Evolutionary conservation across 2,113 vertebrate species (phyloP), one percentile per base, ranked within the genome.

Genomic region (Rynchops niger): DNA sequence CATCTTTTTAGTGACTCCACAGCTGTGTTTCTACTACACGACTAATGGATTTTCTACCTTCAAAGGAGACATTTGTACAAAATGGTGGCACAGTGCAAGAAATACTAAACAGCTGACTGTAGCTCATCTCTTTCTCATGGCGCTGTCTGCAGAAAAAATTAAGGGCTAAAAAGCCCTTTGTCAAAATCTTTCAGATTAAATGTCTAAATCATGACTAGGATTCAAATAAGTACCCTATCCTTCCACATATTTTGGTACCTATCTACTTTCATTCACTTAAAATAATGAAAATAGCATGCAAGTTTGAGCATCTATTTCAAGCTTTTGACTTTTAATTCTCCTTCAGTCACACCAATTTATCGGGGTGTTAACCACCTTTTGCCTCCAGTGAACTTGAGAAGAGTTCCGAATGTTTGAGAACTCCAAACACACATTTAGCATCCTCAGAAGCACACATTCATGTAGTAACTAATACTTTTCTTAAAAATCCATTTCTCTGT

Each of bases 41-140:
- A 86, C 42, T 88, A 82, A 82, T 82, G 88, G 52, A 62, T 88
- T 92, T 82, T 62, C 66, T 95, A 71, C 52, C 74, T 87, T 88
- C 79, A 91, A 58, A 67, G 82, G 42, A 82, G 69, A 53, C 52
- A 55, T 79, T 88, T 95, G 52, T 80, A 86, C 52, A 67, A 76
- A 93, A 88, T 47, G 61, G 82, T 55, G 67, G 56, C 47, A 82
- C 50, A 82, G 42, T 56, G 21, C 45, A 91, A 85, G 66, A 88
- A 86, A 55, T 49, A 82, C 50, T 74, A 6, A 86, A 89, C 72
- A 84, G 69, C 81, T 89, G 73, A 50, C 59, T 70, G 12, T 6
- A 56, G 23, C 45, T 95, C 81, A 56, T 81, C 69, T 49, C 69
- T 82, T 82, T 93, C 67, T 86, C 59, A 16, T 78, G 50, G 55